These are phyloP conservation scores for Antitype chi DNA, from an alignment of 2,888 invertebrate genomes.

Conservation along the genomic window DNA sequence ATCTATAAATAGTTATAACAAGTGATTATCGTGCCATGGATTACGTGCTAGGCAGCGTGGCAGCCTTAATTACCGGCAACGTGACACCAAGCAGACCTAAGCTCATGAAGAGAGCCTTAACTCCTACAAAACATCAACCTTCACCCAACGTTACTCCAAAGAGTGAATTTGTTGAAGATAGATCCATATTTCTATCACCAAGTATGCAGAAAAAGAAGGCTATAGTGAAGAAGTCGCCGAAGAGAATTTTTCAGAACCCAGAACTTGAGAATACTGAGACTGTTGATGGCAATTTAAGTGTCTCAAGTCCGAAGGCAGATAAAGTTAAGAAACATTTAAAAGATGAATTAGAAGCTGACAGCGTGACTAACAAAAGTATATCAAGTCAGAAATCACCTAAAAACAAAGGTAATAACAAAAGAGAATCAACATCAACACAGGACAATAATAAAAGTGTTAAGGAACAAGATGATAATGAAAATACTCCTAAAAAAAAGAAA, in stretches of 20 bases:
- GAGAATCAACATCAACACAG: slow-evolving; percentile 40
- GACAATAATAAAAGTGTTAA: slow-evolving; percentile 53
- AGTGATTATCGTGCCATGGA: slow-evolving; percentile 78
- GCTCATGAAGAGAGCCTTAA: slow-evolving; percentile 81
- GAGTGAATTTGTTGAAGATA: slow-evolving; percentile 83
- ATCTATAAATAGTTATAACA: slow-evolving; percentile 47
- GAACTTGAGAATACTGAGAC: slow-evolving; percentile 80
- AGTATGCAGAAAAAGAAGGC: slow-evolving; percentile 86
- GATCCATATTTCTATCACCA: slow-evolving; percentile 86
- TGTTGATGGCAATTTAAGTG: slow-evolving; percentile 68
- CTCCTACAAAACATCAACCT: slow-evolving; percentile 85
- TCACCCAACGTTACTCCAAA: slow-evolving; percentile 88
- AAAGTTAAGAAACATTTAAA: slow-evolving; percentile 86
- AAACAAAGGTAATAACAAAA: slow-evolving; percentile 58
- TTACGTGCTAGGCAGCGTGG: slow-evolving; percentile 90
- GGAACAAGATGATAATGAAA: slow-evolving; percentile 68
- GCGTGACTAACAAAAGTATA: slow-evolving; percentile 50
- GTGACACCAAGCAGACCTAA: slow-evolving; percentile 90
- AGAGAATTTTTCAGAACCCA: slow-evolving; percentile 85
- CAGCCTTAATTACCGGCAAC: slow-evolving; percentile 90
- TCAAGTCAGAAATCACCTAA: slow-evolving; percentile 58
- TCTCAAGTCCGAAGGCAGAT: slow-evolving; percentile 80
- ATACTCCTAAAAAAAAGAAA: slow-evolving; percentile 77
- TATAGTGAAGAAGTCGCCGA: slow-evolving; percentile 86
- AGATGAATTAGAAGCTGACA: slow-evolving; percentile 77